Evolutionary conservation across 2,888 invertebrate species (phyloP).

Genomic region (Melanophora roralis): DNA sequence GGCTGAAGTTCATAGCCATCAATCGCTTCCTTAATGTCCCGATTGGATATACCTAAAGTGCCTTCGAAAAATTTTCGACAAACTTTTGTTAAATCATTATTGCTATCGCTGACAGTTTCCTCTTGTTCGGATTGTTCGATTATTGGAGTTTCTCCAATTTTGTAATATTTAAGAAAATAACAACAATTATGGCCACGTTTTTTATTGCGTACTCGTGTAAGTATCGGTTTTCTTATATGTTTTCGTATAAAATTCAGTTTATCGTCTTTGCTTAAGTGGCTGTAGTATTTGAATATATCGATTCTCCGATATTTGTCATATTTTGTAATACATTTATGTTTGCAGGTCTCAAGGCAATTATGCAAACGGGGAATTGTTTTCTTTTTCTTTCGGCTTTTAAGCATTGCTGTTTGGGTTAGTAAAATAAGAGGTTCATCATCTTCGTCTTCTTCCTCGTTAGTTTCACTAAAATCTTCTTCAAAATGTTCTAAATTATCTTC

Average conservation of each 20-base stretch:
- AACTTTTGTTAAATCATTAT: conserved; percentile 40
- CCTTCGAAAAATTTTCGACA: conserved; percentile 61
- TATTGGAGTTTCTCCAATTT: background rate
- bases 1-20: conserved; percentile 51
- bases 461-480: too few relatives aligned
- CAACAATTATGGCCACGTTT: conserved; percentile 53
- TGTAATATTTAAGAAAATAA: conserved; percentile 47
- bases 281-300: conserved; percentile 58
- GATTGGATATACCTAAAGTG: conserved; percentile 46
- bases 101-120: background rate
- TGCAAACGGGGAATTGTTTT: conserved; percentile 37
- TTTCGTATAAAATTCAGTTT: conserved; percentile 44
- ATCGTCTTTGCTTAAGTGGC: conserved; percentile 44
- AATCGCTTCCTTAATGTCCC: conserved; percentile 52
- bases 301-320: conserved; percentile 50
- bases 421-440: conserved; percentile 51
- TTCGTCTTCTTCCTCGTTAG: conserved; percentile 16
- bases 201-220: conserved; percentile 45
- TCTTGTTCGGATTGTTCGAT: background rate
- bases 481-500: background rate
- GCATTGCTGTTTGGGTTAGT: background rate
- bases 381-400: conserved; percentile 2
- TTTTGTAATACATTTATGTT: conserved; percentile 59
- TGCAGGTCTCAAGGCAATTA: conserved; percentile 58
- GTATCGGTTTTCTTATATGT: conserved; percentile 36